These are phyloP conservation scores for Pseudochirops corinnae DNA, from an alignment of 2,797 vertebrate species.

Conservation along the genomic window DNA sequence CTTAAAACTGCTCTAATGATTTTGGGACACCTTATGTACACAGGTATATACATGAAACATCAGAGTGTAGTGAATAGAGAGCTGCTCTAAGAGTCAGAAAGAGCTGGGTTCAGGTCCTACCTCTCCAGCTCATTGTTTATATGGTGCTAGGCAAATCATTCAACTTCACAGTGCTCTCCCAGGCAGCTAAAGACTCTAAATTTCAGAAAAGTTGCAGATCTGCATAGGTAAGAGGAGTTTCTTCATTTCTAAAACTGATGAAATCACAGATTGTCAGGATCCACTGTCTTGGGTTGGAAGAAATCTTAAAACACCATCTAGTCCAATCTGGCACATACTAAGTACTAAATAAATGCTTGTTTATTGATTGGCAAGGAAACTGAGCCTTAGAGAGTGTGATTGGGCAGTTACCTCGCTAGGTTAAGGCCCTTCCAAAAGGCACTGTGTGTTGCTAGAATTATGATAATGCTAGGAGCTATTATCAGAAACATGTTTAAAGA, in stretches of 20 bases:
- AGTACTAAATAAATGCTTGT: background rate
- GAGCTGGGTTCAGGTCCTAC: background rate
- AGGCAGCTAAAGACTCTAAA: background rate
- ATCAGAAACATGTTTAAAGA: background rate
- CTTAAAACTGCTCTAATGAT: background rate
- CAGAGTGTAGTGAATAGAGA: background rate
- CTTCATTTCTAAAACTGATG: background rate
- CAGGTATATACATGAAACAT: background rate
- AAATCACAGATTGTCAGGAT: background rate
- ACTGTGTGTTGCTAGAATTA: background rate
- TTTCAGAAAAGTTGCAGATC: background rate
- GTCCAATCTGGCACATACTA: background rate
- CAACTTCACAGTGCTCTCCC: background rate
- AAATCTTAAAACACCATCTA: background rate
- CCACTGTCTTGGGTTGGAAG: background rate
- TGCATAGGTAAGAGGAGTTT: background rate
- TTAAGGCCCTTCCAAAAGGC: background rate
- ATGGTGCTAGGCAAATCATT: background rate
- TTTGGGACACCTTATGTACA: background rate
- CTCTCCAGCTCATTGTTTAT: background rate
- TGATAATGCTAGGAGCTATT: background rate
- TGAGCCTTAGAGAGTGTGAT: background rate
- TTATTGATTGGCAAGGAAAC: background rate
- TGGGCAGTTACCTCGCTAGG: background rate
- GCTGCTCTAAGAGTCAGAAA: background rate